These are phyloP conservation scores for Drosophila mauritiana DNA, from an alignment of 1,140 invertebrate species.

Conservation along the genomic window DNA sequence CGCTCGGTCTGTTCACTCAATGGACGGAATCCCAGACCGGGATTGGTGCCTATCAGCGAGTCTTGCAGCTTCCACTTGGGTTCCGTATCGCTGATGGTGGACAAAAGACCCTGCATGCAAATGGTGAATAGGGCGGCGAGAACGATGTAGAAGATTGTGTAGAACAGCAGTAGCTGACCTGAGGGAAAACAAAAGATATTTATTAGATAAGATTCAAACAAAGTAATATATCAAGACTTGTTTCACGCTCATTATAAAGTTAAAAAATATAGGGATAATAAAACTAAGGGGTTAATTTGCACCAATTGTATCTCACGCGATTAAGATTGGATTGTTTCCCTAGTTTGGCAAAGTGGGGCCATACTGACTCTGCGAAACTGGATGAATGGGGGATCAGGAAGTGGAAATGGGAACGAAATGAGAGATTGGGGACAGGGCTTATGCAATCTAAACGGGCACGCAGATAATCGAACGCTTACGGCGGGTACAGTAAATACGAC, in stretches of 20 bases:
- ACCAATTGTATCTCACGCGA: background rate
- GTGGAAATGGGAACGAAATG: background rate
- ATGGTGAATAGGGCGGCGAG: slow-evolving; percentile 92
- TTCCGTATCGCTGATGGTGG: slow-evolving; percentile 88
- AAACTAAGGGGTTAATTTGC: no score
- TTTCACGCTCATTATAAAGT: no score
- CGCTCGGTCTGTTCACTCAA: slow-evolving; percentile 90
- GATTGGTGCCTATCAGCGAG: slow-evolving; percentile 94
- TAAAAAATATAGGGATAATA: no score
- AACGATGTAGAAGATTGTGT: slow-evolving; percentile 92
- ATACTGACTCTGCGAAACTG: slow-evolving; percentile 5
- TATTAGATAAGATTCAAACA: no score
- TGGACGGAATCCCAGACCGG: slow-evolving; percentile 95
- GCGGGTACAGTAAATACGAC: slow-evolving; percentile 42
- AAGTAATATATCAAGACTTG: no score
- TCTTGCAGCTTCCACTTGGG: slow-evolving; percentile 90
- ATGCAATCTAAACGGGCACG: slow-evolving; percentile 37
- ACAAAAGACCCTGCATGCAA: slow-evolving; percentile 92
- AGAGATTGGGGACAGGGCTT: slow-evolving; percentile 11
- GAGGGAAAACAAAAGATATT: slow-evolving; percentile 30
- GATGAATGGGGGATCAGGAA: slow-evolving; percentile 1
- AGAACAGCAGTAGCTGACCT: slow-evolving; percentile 93
- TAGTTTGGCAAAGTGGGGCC: slow-evolving; percentile 6
- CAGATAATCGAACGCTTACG: slow-evolving; percentile 53
- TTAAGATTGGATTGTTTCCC: slow-evolving; percentile 20